Conservation (phyloP, 2,797 vertebrate genomes). For the Oreonectes daqikongensis region DNA sequence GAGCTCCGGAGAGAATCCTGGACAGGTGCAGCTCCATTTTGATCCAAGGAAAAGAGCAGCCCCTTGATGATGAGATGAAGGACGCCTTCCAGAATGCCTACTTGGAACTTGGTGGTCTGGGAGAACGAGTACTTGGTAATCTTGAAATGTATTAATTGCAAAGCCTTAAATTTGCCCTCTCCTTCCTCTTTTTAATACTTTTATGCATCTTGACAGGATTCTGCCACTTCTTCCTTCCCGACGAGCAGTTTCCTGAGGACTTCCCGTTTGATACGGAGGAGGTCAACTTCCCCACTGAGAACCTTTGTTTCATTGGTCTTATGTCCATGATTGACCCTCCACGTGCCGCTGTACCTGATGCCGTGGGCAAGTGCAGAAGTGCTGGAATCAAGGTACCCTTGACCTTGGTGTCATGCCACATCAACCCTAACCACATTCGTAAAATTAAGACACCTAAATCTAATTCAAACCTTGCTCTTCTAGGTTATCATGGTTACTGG, state of each 20-base stretch:
- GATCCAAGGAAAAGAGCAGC: constrained; percentile 88
- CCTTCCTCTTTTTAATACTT: neutral
- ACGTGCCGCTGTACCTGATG: constrained; percentile 85
- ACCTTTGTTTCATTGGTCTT: constrained; percentile 86
- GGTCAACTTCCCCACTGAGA: constrained; percentile 84
- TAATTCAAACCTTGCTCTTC: neutral
- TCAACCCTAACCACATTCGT: neutral
- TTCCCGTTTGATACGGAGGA: constrained; percentile 85
- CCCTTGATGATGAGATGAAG: constrained; percentile 89
- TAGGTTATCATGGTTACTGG: constrained; percentile 99
- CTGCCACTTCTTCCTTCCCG: constrained; percentile 81
- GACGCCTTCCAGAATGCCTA: constrained; percentile 94
- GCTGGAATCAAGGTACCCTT: constrained; percentile 91
- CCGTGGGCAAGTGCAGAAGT: constrained; percentile 87
- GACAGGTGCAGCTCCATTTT: constrained; percentile 91
- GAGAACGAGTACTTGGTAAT: constrained; percentile 88
- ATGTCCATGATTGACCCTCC: constrained; percentile 92
- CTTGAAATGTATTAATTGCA: no score
- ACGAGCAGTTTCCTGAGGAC: constrained; percentile 84
- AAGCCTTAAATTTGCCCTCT: no score
- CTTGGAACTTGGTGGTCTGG: constrained; percentile 89
- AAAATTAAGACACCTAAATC: neutral
- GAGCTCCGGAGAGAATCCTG: constrained; percentile 90
- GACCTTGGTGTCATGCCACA: neutral
- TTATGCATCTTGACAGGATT: constrained; percentile 73